Base-by-base conservation (phyloP, 2,113 vertebrate genomes). In the Phaethornis superciliosus region DNA sequence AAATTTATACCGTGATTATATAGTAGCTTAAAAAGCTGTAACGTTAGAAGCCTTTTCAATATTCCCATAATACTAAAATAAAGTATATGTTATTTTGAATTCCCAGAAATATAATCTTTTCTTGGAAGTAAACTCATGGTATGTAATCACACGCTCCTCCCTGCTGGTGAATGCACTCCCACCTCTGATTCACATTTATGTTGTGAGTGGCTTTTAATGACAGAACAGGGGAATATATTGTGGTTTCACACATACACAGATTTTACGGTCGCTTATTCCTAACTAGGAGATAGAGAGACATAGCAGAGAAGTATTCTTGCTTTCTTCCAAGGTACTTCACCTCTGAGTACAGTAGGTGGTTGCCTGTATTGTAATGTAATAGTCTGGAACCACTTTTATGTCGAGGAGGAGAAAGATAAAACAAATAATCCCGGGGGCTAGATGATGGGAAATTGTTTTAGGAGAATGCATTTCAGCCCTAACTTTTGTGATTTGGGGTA, bases 241-340 rank as follows among this genome's bases (percentile, higher is more conserved):
- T 96, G 98, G 97, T 97, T 98, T 98, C 97, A 98, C 97, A 98
- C 97, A 92, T 97, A 95, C 74, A 93, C 87, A 33, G 94, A 85
- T 97, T 97, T 98, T 97, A 97, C 12, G 68, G 89, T 94, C 96
- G 93, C 97, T 98, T 97, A 97, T 64, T 96, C 60, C 89, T 96
- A 94, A 97, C 84, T 89, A 96, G 97, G 96, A 98, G 96, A 98
- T 93, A 97, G 94, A 97, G 88, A 96, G 70, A 91, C 89, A 91
- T 2, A 80, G 92, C 89, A 97, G 75, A 92, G 94, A 81, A 92
- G 51, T 35, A 65, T 78, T 88, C 59, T 56, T 74, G 51, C 81
- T 49, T 88, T 44, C 65, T 46, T 71, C 54, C 65, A 22, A 67
- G 63, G 76, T 42, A 72, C 71, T 76, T 75, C 77, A 63, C 58